phyloP scores from a whole-genome alignment of 2,888 invertebrate genomes.

The Drosophila eohydei region DNA sequence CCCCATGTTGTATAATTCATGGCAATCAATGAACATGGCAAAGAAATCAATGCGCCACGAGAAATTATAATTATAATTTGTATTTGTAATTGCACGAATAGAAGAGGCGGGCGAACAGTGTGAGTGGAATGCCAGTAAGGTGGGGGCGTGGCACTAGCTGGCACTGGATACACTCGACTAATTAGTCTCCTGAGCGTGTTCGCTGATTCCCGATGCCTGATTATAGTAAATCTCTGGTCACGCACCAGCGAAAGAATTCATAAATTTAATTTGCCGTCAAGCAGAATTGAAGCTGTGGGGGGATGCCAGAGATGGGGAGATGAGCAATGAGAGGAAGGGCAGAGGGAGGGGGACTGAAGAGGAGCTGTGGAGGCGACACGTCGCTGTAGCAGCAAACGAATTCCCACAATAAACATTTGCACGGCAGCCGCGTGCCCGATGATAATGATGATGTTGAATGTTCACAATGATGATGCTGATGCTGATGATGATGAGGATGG shows the following conservation, averaged over 20 bases:
- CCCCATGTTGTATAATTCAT: slow-evolving; percentile 42
- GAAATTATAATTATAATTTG: slow-evolving; percentile 75
- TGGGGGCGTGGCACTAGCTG: slow-evolving; percentile 16
- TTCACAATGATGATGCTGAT: slow-evolving; percentile 38
- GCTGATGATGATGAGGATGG: slow-evolving; percentile 23
- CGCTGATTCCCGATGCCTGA: slow-evolving; percentile 77
- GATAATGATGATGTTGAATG: slow-evolving; percentile 54
- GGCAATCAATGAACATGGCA: slow-evolving; percentile 49
- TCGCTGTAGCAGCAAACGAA: slow-evolving; percentile 59
- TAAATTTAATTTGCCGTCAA: slow-evolving; percentile 75
- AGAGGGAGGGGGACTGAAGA: not conserved
- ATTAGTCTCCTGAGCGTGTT: slow-evolving; percentile 79
- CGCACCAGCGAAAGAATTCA: slow-evolving; percentile 79
- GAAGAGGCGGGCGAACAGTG: not conserved
- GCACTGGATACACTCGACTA: slow-evolving; percentile 58
- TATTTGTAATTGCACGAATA: slow-evolving; percentile 43
- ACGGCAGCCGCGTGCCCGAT: slow-evolving; percentile 65
- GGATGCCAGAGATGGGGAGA: not conserved
- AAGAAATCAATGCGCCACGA: slow-evolving; percentile 63
- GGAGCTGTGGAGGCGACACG: slow-evolving; percentile 47
- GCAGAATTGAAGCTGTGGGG: slow-evolving; percentile 3
- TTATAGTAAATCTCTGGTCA: slow-evolving; percentile 80
- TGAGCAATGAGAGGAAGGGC: not conserved
- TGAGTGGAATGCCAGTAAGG: not conserved
- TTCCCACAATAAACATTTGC: slow-evolving; percentile 79